Percentiles rank a stretch among this genome's conserved stretches.
Conservation (phyloP, 1,140 invertebrate genomes). For the Notospermus geniculatus region DNA sequence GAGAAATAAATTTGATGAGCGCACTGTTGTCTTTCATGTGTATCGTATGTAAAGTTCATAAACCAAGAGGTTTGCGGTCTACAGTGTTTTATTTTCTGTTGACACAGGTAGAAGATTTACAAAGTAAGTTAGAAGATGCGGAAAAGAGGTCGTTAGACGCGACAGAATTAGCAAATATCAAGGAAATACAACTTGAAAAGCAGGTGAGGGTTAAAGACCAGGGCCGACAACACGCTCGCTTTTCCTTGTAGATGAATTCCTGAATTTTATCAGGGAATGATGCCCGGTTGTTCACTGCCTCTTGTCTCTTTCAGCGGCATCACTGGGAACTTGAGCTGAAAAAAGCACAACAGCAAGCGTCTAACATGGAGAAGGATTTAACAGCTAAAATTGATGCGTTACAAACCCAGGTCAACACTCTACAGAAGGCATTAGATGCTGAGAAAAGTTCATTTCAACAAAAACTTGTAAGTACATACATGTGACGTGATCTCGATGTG, state of each 20-base stretch:
- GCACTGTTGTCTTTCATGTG: too few relatives aligned
- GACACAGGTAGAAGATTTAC: conserved; percentile 56
- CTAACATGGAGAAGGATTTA: conserved; percentile 32
- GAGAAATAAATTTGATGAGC: too few relatives aligned
- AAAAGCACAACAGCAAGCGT: conserved; percentile 14
- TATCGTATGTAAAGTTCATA: too few relatives aligned
- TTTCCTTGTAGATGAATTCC: too few relatives aligned
- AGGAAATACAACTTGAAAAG: conserved; percentile 38
- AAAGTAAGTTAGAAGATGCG: conserved; percentile 70
- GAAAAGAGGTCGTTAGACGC: conserved; percentile 55
- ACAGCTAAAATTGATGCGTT: conserved; percentile 35
- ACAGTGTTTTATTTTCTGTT: conserved; percentile 9
- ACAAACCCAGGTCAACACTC: conserved; percentile 33
- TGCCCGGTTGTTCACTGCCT: not conserved
- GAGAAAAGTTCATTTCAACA: conserved; percentile 25
- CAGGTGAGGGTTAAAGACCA: conserved; percentile 26
- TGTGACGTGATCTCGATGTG: too few relatives aligned
- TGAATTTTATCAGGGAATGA: too few relatives aligned
- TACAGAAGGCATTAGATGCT: conserved; percentile 30
- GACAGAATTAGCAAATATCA: conserved; percentile 32
- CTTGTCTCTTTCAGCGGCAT: conserved; percentile 23
- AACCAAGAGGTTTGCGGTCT: too few relatives aligned
- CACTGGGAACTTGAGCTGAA: conserved; percentile 29
- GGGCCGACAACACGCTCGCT: not conserved
- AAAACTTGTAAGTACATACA: conserved; percentile 34